Base-by-base conservation (phyloP, 2,888 invertebrate species). In the Cephalotes varians region DNA sequence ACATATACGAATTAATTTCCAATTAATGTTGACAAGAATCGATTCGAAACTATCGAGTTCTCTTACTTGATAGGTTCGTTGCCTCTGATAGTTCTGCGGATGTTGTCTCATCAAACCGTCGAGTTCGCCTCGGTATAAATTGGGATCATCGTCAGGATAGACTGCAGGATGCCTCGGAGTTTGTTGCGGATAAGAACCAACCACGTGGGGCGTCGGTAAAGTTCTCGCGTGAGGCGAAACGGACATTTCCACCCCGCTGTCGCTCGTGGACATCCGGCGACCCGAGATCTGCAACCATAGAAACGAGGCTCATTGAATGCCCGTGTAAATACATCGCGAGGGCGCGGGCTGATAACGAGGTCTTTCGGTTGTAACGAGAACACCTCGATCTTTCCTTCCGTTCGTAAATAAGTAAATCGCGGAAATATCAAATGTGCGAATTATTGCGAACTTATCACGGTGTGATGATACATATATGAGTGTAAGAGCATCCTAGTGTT, bases 51-150 rank as follows among this genome's bases (percentile, higher is more conserved):
- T 54, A n/a, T 76, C 10, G 15, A n/a, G 12, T 40, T 44, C 69
- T 81, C 86, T 89, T 87, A 94, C 94, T 92, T 93, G 93, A 90
- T 94, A 94, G 73, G 93, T 89, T 69, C 93, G 92, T 86, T 93
- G 93, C 81, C 91, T 90, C 90, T 92, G 94, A 87, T 93, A 94
- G 64, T 88, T 91, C 85, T 97, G 97, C 64, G 97, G 97, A 95
- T 97, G 97, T 90, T 97, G 96, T 89, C 97, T 96, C 96, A 98
- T 97, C 88, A 98, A 95, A 62, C 97, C 97, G 94, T 98, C 98
- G 90, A 98, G 95, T 94, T 98, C 98, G 84, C 97, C 97, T 94
- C 95, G 95, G 93, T 96, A 97, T 91, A 95, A 96, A 86, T 95
- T 95, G 15, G 96, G 96, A 94, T 97, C 97, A 91, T 96, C 96